Evolutionary conservation across 1,140 invertebrate species (phyloP).

Genomic region (Eueides isabella): DNA sequence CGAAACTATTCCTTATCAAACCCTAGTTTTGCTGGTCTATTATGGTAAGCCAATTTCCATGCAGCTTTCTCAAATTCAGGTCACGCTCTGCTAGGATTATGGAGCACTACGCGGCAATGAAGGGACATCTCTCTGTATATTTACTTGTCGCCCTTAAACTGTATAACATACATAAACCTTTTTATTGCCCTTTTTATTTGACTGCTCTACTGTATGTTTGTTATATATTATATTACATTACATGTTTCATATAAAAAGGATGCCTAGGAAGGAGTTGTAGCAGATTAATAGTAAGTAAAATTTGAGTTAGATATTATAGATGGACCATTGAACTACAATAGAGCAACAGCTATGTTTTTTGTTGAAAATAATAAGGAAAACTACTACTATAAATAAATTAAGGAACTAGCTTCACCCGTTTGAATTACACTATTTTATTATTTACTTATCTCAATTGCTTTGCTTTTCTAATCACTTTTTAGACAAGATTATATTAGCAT

Average conservation of each 20-base stretch:
- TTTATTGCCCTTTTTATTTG: constrained; percentile 15
- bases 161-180: constrained; percentile 16
- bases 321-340: no score
- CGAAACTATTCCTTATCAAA: background rate
- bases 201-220: background rate
- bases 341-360: no score
- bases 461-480: no score
- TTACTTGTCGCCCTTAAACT: constrained; percentile 26
- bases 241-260: background rate
- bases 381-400: no score
- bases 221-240: constrained; percentile 7
- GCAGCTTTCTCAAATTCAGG: constrained; percentile 40
- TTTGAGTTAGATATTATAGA: no score
- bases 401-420: no score
- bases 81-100: constrained; percentile 39
- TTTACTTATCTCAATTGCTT: no score
- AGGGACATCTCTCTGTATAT: constrained; percentile 33
- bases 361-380: no score
- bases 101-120: constrained; percentile 35
- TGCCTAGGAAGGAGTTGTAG: no score
- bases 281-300: no score
- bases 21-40: background rate
- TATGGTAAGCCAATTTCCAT: constrained; percentile 27
- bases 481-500: no score
- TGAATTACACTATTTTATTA: no score